Evolutionary conservation across 2,888 invertebrate genomes (phyloP).

Genomic region (Tetragonula carbonaria): DNA sequence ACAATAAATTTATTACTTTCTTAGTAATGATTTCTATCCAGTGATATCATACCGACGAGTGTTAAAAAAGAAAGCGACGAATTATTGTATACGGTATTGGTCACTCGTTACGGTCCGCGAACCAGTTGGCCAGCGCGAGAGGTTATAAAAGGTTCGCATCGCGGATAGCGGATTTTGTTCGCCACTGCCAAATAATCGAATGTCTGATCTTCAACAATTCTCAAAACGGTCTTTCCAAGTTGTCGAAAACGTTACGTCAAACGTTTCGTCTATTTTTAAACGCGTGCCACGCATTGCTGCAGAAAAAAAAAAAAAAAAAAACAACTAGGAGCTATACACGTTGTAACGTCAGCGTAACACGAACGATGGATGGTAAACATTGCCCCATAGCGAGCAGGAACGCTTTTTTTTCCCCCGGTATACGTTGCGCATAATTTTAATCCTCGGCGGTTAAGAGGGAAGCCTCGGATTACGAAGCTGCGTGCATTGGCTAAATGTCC

Average conservation of each 20-base stretch:
- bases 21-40: too few relatives aligned
- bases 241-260: constrained; percentile 23
- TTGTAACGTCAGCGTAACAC: background rate
- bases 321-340: background rate
- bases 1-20: too few relatives aligned
- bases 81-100: too few relatives aligned
- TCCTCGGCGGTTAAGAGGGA: constrained; percentile 33
- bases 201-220: background rate
- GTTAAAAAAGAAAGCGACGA: too few relatives aligned
- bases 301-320: background rate
- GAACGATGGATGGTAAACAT: constrained; percentile 9
- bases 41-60: too few relatives aligned
- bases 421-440: constrained; percentile 28
- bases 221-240: background rate
- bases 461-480: constrained; percentile 58
- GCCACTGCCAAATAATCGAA: too few relatives aligned
- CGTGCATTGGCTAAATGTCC: constrained; percentile 51
- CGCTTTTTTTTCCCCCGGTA: background rate
- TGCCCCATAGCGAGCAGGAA: background rate
- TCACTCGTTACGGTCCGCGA: too few relatives aligned
- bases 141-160: too few relatives aligned
- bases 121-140: too few relatives aligned
- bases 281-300: background rate
- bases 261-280: constrained; percentile 35
- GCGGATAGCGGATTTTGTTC: too few relatives aligned